These are phyloP conservation scores for Phaenicophaeus curvirostris DNA, from an alignment of 2,797 vertebrate species.

Conservation along the genomic window DNA sequence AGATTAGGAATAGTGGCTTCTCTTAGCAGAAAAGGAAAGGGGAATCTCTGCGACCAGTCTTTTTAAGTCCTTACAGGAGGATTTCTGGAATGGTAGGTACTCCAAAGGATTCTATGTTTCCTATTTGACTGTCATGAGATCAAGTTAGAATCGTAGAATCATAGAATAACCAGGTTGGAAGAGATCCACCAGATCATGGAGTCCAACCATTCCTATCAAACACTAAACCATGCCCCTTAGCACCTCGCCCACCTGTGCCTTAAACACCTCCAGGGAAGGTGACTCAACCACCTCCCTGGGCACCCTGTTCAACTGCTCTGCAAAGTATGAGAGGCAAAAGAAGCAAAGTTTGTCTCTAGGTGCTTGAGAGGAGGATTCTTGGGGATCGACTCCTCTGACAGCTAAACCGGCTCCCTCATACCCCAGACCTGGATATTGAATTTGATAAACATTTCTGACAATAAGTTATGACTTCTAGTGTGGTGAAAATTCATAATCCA, in stretches of 20 bases:
- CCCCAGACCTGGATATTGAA: neutral
- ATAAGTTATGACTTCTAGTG: neutral
- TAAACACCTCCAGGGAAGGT: too few species aligned
- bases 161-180: too few species aligned
- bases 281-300: too few species aligned
- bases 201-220: too few species aligned
- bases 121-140: neutral
- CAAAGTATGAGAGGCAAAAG: neutral
- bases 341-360: neutral
- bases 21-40: neutral
- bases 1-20: neutral
- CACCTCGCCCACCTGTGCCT: too few species aligned
- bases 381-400: neutral
- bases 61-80: neutral
- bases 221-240: too few species aligned
- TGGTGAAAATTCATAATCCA: neutral
- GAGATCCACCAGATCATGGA: too few species aligned
- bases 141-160: too few species aligned
- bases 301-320: accelerated
- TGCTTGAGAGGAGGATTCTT: neutral
- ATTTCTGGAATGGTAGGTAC: neutral
- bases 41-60: neutral
- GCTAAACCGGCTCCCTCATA: neutral
- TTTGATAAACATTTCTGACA: neutral
- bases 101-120: neutral